A percentile compares a stretch with the other conserved stretches of the same genome.
Conservation (phyloP, 2,113 vertebrate species). For the Corapipo altera region DNA sequence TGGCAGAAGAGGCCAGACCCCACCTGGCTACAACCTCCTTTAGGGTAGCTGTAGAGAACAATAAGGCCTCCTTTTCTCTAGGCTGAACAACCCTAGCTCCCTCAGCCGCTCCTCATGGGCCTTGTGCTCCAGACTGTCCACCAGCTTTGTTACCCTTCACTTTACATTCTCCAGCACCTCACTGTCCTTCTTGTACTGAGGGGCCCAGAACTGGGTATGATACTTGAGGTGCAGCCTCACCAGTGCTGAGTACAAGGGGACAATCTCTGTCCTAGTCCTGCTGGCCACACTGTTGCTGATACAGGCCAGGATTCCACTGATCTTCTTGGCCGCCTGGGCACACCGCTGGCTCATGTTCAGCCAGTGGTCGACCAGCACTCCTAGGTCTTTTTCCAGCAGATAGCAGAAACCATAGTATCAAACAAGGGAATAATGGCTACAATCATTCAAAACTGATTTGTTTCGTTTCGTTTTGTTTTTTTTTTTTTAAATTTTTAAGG, state of each 20-base stretch:
- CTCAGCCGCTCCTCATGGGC: not conserved
- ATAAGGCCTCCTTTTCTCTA: not conserved
- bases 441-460: not conserved
- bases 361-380: fast-evolving
- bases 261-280: fast-evolving
- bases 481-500: not conserved
- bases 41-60: not conserved
- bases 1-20: not conserved
- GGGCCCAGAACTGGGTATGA: not conserved
- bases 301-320: fast-evolving
- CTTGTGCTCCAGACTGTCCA: not conserved
- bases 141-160: fast-evolving
- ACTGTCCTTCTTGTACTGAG: no score
- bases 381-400: fast-evolving
- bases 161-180: fast-evolving
- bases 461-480: not conserved
- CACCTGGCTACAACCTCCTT: not conserved
- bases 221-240: fast-evolving
- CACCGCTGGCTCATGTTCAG: not conserved
- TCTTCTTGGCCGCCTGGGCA: not conserved
- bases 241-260: fast-evolving
- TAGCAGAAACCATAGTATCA: not conserved
- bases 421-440: not conserved
- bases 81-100: not conserved
- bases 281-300: not conserved